Base-by-base conservation (phyloP, 1,140 invertebrate species). In the Pogonomyrmex barbatus region DNA sequence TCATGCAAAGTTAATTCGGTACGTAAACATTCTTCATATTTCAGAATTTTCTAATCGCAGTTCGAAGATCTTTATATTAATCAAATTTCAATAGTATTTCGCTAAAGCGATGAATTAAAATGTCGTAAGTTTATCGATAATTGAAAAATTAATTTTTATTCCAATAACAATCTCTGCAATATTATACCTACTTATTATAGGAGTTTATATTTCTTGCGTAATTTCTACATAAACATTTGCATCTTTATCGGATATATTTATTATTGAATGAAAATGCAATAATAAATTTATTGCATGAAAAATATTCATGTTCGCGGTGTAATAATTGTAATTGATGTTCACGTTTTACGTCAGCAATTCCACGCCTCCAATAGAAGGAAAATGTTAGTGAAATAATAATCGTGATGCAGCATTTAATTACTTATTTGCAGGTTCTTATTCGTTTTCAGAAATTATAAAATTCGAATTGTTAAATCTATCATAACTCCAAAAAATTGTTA, bases 1-100 rank as follows among this genome's bases (percentile, higher is more conserved):
- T 42, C 42, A 33, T 58, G 1, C 30, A 39, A 75, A 83, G 24
- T 62, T 39, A 36, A 62, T 39, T 75, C 54, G 68, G 68, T 71
- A 60, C 14, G 79, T 83, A 83, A 83, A 33, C 24, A 24, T 24
- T 24, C 24, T 24, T 24, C 24, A 24, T 24, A 24, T 56, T 45
- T 39, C n/a, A 39, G 47, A 36, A 2, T 36, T 56, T 60, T 24
- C 5, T 58, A 33, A 42, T 81, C n/a, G 39, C 12, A 58, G 52
- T 4, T 54, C 33, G 17, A 36, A 39, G 8, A 50, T 50, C 33
- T 42, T 70, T 2, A 33, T 12, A 45, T 47, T 17, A 24, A 77
- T 62, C 56, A 8, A 62, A 45, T 77, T 76, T 77, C 3, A 5
- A 9, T 33, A 14, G 10, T 17, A 8, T 33, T 33, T 24, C 24